Conservation (phyloP, 2,113 vertebrate species). For the Calonectris borealis region DNA sequence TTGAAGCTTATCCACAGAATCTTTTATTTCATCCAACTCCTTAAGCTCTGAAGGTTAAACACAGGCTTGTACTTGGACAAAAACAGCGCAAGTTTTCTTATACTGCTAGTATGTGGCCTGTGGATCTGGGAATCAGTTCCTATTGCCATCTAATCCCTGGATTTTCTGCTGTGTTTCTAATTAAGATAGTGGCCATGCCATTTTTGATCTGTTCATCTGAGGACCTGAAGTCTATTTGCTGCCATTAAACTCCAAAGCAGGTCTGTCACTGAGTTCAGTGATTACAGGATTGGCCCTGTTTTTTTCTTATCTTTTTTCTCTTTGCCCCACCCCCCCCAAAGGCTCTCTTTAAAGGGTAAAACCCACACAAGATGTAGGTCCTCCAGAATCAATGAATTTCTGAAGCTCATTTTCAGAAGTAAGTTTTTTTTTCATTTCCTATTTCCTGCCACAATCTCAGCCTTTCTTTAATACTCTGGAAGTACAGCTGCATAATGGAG, state of each 20-base stretch:
- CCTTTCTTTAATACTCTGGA: neutral
- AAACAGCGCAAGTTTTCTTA: neutral
- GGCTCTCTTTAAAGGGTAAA: neutral
- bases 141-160: neutral
- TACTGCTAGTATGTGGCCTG: rapidly evolving
- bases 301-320: neutral
- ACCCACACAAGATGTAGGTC: neutral
- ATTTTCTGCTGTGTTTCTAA: neutral
- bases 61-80: neutral
- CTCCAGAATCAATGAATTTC: neutral
- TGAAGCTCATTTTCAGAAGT: neutral
- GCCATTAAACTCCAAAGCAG: neutral
- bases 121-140: neutral
- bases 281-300: neutral
- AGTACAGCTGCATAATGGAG: neutral
- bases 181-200: neutral
- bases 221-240: neutral
- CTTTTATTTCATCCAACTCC: neutral
- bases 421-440: neutral
- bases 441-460: neutral
- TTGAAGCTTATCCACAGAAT: neutral
- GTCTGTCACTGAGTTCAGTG: neutral
- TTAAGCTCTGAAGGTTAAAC: neutral
- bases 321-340: rapidly evolving
- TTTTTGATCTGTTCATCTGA: neutral